Evolutionary conservation across 1,140 invertebrate species (phyloP), one percentile per base, ranked within the genome.

Genomic region (Platyscapa corneri): DNA sequence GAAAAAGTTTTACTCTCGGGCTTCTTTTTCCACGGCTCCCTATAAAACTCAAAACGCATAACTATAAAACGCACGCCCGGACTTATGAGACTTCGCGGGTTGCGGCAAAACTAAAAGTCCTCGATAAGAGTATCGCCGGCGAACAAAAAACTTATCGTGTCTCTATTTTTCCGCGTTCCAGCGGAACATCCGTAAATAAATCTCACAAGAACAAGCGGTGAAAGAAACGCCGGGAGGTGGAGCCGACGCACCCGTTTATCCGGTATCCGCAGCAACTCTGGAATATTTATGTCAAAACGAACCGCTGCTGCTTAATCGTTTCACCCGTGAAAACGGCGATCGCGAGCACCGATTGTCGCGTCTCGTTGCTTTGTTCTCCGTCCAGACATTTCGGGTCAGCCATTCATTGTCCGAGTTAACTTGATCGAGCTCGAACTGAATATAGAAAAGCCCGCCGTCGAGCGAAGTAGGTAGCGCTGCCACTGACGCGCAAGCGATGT

Each of bases 401-500:
- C 6, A 46, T 18, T 49, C 0, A 14, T 2, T 20, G 78, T 3
- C n/a, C 1, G 77, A 20, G 78, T 76, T 70, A 65, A 67, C 65
- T 20, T 60, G 80, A 81, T 42, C n/a, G n/a, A 64, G 70, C 56
- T 34, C 34, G 70, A 27, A 70, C 46, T 85, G 77, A 85, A 85
- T 85, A 85, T 85, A 76, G 84, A 85, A 76, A 81, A 81, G 46
- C 46, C n/a, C 23, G 3, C 3, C 23, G 14, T 14, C 14, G n/a
- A n/a, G n/a, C 87, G 83, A 85, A 92, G 90, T 92, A 91, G 91
- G 91, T 91, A 90, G 87, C 87, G 85, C 90, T 92, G 91, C 87
- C 90, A 91, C 90, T 92, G 92, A 93, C 91, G 91, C 74, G 79
- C 79, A 49, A 53, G 75, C 76, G 85, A 34, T 60, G 56, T 27